Evolutionary conservation across 1,140 invertebrate genomes (phyloP).

Genomic region (Lepidurus packardi): DNA sequence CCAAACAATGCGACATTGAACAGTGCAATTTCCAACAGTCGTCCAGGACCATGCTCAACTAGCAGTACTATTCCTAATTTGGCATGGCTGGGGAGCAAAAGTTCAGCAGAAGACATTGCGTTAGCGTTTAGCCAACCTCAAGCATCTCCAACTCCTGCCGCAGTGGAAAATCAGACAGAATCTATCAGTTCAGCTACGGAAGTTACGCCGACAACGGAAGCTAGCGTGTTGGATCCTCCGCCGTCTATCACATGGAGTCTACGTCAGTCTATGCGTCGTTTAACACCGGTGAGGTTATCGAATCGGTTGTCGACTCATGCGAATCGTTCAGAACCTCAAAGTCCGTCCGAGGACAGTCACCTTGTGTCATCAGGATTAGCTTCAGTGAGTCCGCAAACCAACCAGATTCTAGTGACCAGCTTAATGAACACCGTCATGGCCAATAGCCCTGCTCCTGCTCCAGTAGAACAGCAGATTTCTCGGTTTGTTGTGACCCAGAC

Average conservation of each 20-base stretch:
- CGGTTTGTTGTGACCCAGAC: not conserved
- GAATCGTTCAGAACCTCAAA: not conserved
- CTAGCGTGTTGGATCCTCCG: not conserved
- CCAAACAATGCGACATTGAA: not conserved
- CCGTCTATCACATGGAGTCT: not conserved
- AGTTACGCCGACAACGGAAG: not conserved
- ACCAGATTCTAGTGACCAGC: conserved; percentile 7
- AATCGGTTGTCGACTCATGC: not conserved
- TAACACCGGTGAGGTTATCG: not conserved
- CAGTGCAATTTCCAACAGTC: not conserved
- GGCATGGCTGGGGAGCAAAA: conserved; percentile 17
- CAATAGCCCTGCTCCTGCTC: not conserved
- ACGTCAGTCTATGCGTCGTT: not conserved
- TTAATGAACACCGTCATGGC: not conserved
- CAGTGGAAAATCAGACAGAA: not conserved
- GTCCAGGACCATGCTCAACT: not conserved
- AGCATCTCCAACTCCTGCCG: not conserved
- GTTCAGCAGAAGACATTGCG: not conserved
- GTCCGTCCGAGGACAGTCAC: not conserved
- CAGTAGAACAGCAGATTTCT: not conserved
- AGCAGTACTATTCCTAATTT: not conserved
- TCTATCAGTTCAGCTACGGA: not conserved
- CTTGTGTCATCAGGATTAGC: not conserved
- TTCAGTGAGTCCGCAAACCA: conserved; percentile 3
- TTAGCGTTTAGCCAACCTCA: not conserved